Percentiles rank a stretch among this genome's conserved stretches.
Evolutionary conservation across 1,140 invertebrate genomes (phyloP).

Genomic region (Papilio glaucus): DNA sequence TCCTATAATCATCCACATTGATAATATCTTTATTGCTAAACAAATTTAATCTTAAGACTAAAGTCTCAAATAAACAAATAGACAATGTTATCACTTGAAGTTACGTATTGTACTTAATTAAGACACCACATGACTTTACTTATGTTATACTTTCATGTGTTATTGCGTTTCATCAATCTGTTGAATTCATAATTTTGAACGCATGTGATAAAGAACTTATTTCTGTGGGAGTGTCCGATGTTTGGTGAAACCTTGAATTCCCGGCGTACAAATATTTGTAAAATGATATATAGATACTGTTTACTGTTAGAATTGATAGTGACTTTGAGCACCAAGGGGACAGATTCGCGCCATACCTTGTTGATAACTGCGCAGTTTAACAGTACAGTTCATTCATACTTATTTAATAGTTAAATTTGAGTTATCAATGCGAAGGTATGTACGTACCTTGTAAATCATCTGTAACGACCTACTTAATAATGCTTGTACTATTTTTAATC

Average conservation of each 20-base stretch:
- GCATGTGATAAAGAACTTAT: not conserved
- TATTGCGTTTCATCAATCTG: not conserved
- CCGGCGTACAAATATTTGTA: constrained; percentile 5
- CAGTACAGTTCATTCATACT: not conserved
- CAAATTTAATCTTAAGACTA: not conserved
- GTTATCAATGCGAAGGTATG: too few relatives aligned
- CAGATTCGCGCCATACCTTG: too few relatives aligned
- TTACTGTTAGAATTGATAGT: not conserved
- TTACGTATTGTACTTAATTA: not conserved
- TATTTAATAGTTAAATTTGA: too few relatives aligned
- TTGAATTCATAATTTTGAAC: constrained; percentile 4
- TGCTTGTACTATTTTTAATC: too few relatives aligned
- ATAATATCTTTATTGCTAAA: too few relatives aligned
- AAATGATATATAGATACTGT: constrained; percentile 4
- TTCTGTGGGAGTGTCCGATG: not conserved
- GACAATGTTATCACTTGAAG: not conserved
- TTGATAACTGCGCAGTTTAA: not conserved
- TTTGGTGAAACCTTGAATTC: not conserved
- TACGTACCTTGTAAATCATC: too few relatives aligned
- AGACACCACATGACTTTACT: not conserved
- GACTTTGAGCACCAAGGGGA: not conserved
- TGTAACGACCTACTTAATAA: too few relatives aligned
- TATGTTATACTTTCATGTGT: not conserved
- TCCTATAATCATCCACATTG: not conserved
- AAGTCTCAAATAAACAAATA: not conserved